Percentiles rank a stretch among this genome's conserved stretches.
Evolutionary conservation across 1,140 invertebrate species (phyloP).

Genomic region (Cotesia typhae): DNA sequence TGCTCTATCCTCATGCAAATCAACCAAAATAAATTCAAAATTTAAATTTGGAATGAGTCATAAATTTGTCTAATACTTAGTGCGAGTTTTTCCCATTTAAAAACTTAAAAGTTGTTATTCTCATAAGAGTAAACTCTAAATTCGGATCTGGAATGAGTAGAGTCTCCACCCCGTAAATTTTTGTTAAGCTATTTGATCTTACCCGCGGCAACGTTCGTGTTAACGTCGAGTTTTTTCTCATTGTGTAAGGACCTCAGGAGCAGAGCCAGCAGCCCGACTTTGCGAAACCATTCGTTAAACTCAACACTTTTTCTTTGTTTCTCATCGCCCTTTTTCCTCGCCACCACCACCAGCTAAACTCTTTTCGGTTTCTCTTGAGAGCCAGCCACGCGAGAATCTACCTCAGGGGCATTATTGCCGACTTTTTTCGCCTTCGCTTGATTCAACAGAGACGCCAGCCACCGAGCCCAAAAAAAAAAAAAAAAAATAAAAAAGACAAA

Average conservation of each 20-base stretch:
- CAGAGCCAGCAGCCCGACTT: constrained; percentile 41
- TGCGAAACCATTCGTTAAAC: constrained; percentile 55
- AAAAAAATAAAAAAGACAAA: constrained; percentile 39
- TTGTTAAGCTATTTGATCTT: constrained; percentile 28
- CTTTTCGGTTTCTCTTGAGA: constrained; percentile 22
- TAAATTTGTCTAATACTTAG: too few species aligned
- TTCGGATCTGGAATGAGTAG: neutral
- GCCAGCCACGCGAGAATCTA: constrained; percentile 38
- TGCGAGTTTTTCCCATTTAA: neutral
- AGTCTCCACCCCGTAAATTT: neutral
- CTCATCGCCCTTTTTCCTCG: constrained; percentile 2
- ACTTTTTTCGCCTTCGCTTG: constrained; percentile 22
- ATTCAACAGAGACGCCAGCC: constrained; percentile 26
- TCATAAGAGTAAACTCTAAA: neutral
- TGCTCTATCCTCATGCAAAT: too few species aligned
- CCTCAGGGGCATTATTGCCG: constrained; percentile 40
- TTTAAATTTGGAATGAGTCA: too few species aligned
- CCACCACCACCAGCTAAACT: neutral
- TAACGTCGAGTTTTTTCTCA: constrained; percentile 47
- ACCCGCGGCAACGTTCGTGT: constrained; percentile 33
- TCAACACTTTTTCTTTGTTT: constrained; percentile 37
- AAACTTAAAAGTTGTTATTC: neutral
- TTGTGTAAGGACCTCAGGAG: constrained; percentile 53
- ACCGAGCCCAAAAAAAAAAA: constrained; percentile 23
- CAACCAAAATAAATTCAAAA: too few species aligned